These are phyloP conservation scores for Platysternon megacephalum DNA, from an alignment of 2,113 vertebrate species.

Conservation along the genomic window DNA sequence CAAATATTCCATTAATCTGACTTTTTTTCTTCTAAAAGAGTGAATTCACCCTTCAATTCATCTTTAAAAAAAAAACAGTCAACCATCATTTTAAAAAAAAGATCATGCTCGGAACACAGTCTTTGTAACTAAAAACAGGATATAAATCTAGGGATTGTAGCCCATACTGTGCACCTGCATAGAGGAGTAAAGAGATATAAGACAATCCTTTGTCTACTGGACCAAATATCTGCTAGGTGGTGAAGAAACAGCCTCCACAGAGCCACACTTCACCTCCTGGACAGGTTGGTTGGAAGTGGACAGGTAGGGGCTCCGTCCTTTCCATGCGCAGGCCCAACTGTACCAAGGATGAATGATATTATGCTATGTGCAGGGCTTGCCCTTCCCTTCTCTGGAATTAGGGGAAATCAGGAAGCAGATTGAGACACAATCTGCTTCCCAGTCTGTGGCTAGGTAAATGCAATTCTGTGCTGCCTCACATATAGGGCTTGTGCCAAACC, in stretches of 20 bases:
- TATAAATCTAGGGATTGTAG: not conserved
- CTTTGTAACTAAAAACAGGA: constrained; percentile 2
- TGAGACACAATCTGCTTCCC: not conserved
- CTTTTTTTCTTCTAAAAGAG: constrained; percentile 35
- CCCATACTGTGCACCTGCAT: not conserved
- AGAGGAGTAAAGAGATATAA: not conserved
- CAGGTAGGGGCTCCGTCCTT: not conserved
- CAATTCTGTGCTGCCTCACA: not conserved
- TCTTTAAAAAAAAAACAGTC: not conserved
- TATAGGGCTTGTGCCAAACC: not conserved
- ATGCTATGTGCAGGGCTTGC: not conserved
- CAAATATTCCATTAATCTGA: constrained; percentile 22
- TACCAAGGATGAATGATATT: not conserved
- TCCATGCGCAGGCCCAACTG: not conserved
- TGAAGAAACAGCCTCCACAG: not conserved
- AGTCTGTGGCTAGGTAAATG: not conserved
- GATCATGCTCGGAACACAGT: not conserved
- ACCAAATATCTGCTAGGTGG: not conserved
- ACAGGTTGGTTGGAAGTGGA: not conserved
- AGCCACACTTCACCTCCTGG: not conserved
- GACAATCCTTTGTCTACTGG: not conserved
- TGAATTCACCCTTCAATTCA: constrained; percentile 1
- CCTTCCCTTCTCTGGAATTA: not conserved
- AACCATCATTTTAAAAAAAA: not conserved
- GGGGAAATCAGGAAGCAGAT: not conserved